Conservation (phyloP, 2,113 vertebrate species). For the Chaetorhynchus papuensis region DNA sequence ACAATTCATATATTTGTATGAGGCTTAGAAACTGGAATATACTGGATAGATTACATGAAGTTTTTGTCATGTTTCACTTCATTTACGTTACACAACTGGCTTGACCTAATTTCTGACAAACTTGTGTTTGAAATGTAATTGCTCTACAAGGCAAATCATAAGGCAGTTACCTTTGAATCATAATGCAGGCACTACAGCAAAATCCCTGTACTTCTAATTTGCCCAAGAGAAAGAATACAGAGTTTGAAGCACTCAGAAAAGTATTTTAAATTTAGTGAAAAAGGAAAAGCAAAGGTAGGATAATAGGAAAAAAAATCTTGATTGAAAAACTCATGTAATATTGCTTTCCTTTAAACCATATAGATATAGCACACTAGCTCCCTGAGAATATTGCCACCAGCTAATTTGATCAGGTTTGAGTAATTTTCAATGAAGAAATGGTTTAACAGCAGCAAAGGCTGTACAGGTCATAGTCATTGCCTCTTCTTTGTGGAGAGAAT, state of each 20-base stretch:
- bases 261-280: not conserved
- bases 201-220: not conserved
- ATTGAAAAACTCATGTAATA: not conserved
- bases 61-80: not conserved
- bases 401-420: not conserved
- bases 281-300: not conserved
- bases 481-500: not conserved
- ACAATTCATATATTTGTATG: not conserved
- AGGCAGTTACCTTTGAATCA: not conserved
- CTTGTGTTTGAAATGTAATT: not conserved
- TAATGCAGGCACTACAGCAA: not conserved
- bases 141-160: not conserved
- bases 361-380: not conserved
- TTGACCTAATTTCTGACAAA: not conserved
- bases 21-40: not conserved
- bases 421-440: not conserved
- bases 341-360: not conserved
- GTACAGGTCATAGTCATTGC: not conserved
- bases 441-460: not conserved
- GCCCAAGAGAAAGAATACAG: not conserved
- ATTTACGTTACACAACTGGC: not conserved
- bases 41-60: not conserved
- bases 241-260: not conserved
- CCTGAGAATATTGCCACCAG: not conserved
- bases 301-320: not conserved